Evolutionary conservation across 2,797 vertebrate species (phyloP).

Genomic region (Hypotaenidia philippensis): DNA sequence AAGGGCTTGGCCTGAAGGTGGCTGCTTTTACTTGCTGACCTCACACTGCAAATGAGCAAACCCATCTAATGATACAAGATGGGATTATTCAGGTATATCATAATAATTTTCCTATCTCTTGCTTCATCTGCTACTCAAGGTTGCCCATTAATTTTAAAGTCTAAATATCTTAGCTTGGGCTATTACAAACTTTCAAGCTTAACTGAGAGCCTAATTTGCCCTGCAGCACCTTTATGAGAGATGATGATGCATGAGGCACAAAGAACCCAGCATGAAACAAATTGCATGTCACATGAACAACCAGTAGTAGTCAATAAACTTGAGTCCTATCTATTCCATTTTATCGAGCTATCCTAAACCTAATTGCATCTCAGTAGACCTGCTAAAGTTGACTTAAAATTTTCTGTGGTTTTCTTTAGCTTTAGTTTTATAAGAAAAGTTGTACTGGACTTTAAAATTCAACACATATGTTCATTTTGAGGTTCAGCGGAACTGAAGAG

Average conservation of each 20-base stretch:
- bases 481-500: not conserved
- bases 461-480: not conserved
- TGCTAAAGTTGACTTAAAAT: not conserved
- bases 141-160: slow-evolving; percentile 39
- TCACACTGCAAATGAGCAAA: slow-evolving; percentile 1
- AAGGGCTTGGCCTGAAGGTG: not conserved
- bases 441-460: not conserved
- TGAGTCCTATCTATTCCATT: not conserved
- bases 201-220: slow-evolving; percentile 31
- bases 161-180: not conserved
- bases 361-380: not conserved
- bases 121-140: slow-evolving; percentile 58
- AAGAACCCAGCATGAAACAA: not conserved
- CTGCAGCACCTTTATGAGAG: not conserved
- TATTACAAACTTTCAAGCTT: slow-evolving; percentile 43
- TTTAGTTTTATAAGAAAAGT: not conserved
- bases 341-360: not conserved
- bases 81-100: slow-evolving; percentile 10
- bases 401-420: not conserved
- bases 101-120: slow-evolving; percentile 7
- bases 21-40: slow-evolving; percentile 10
- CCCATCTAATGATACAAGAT: slow-evolving; percentile 6
- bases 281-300: not conserved
- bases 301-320: not conserved
- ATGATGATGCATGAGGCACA: not conserved